Evolutionary conservation across 2,888 invertebrate genomes (phyloP).

Genomic region (Diploptera punctata): DNA sequence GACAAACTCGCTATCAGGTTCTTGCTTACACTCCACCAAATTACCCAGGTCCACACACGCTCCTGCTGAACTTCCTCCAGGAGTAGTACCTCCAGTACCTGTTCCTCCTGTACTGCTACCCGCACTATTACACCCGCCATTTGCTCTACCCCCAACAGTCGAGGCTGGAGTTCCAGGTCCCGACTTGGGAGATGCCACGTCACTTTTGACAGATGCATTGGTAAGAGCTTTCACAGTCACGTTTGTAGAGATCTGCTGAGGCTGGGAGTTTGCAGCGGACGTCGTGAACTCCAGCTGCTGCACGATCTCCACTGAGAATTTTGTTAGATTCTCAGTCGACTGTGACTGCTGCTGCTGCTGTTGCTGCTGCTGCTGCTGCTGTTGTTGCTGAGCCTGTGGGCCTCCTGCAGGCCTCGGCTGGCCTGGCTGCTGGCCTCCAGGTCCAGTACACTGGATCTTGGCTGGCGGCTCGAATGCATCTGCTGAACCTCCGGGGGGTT

Average conservation of each 20-base stretch:
- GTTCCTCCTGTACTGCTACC: slow-evolving; percentile 48
- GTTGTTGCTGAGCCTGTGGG: slow-evolving; percentile 58
- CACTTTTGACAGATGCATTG: slow-evolving; percentile 70
- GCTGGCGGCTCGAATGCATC: slow-evolving; percentile 76
- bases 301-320: slow-evolving; percentile 92
- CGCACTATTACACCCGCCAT: slow-evolving; percentile 45
- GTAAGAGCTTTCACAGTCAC: slow-evolving; percentile 86
- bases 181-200: slow-evolving; percentile 57
- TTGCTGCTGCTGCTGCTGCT: slow-evolving; percentile 50
- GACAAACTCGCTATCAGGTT: slow-evolving; percentile 86
- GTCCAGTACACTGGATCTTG: slow-evolving; percentile 66
- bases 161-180: slow-evolving; percentile 56
- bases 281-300: slow-evolving; percentile 91
- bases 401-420: slow-evolving; percentile 58
- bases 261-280: slow-evolving; percentile 84
- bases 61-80: slow-evolving; percentile 49
- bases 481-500: slow-evolving; percentile 52
- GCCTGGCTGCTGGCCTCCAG: slow-evolving; percentile 57
- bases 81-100: slow-evolving; percentile 48
- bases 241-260: slow-evolving; percentile 90
- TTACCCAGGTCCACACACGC: slow-evolving; percentile 62
- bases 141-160: slow-evolving; percentile 50
- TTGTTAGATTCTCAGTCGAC: slow-evolving; percentile 61
- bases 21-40: slow-evolving; percentile 79
- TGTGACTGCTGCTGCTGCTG: slow-evolving; percentile 46